phyloP scores from a whole-genome alignment of 1,140 invertebrate genomes.

The Archivesica marissinica region DNA sequence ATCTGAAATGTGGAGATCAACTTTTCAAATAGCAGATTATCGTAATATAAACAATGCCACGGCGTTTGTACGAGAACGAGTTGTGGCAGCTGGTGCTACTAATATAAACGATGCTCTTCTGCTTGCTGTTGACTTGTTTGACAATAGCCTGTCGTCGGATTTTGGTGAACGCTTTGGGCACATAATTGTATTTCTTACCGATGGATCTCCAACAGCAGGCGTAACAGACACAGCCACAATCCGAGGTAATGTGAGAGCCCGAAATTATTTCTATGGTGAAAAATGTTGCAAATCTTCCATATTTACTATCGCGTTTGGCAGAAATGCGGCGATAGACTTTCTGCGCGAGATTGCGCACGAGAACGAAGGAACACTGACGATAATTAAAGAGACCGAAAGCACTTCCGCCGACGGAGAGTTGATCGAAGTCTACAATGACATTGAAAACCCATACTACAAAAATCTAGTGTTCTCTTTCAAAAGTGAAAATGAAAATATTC shows the following conservation, averaged over 20 bases:
- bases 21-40: not conserved
- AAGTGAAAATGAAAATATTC: not conserved
- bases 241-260: not conserved
- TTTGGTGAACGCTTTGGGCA: not conserved
- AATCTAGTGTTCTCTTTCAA: not conserved
- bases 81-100: not conserved
- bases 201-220: not conserved
- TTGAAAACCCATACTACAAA: constrained; percentile 28
- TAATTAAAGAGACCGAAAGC: constrained; percentile 14
- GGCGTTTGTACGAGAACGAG: not conserved
- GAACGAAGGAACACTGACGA: constrained; percentile 8
- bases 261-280: not conserved
- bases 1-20: not conserved
- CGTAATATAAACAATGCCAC: not conserved
- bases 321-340: not conserved
- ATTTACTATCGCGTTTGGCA: constrained; percentile 12
- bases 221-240: not conserved
- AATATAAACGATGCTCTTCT: constrained; percentile 27
- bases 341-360: constrained; percentile 12
- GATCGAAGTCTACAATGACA: not conserved
- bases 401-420: not conserved
- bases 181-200: constrained; percentile 33
- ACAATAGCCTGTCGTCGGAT: not conserved
- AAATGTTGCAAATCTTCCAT: constrained; percentile 2
- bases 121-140: not conserved